Percentiles rank a stretch among this genome's conserved stretches.
phyloP scores from a whole-genome alignment of 2,797 vertebrate genomes.

The Spinus olivaceus region DNA sequence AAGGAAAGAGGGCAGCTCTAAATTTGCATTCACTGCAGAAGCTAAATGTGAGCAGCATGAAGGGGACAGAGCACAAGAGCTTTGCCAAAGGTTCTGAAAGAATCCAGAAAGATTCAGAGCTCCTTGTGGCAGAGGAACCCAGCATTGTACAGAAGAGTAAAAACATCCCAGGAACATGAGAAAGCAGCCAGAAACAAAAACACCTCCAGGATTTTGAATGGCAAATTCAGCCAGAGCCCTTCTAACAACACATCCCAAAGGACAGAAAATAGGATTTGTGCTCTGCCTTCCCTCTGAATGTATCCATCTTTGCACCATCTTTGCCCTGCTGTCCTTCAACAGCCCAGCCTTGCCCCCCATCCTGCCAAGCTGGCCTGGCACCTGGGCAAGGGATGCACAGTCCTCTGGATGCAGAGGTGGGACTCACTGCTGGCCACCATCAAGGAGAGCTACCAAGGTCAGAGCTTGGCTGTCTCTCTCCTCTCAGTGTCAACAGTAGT shows the following conservation, averaged over 20 bases:
- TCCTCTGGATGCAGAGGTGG: neutral
- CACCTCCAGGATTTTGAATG: accelerated
- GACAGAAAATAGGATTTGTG: neutral
- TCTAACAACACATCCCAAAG: neutral
- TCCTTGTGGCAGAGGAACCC: neutral
- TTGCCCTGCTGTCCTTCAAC: neutral
- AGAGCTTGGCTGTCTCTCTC: neutral
- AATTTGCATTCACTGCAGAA: neutral
- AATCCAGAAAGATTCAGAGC: neutral
- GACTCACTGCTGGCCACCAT: accelerated
- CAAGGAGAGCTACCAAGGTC: neutral
- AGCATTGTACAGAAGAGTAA: neutral
- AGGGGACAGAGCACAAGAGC: neutral
- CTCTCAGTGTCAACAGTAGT: neutral
- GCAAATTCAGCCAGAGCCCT: neutral
- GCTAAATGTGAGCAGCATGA: neutral
- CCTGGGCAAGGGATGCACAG: neutral
- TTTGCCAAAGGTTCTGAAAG: neutral
- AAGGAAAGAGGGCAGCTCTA: neutral
- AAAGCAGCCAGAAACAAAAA: neutral
- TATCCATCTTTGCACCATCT: neutral
- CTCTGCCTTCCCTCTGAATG: neutral
- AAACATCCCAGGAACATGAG: neutral
- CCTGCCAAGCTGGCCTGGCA: neutral
- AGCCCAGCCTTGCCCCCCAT: neutral